Base-by-base conservation (phyloP, 2,888 invertebrate species). In the Drosophila nr. perissopoda region DNA sequence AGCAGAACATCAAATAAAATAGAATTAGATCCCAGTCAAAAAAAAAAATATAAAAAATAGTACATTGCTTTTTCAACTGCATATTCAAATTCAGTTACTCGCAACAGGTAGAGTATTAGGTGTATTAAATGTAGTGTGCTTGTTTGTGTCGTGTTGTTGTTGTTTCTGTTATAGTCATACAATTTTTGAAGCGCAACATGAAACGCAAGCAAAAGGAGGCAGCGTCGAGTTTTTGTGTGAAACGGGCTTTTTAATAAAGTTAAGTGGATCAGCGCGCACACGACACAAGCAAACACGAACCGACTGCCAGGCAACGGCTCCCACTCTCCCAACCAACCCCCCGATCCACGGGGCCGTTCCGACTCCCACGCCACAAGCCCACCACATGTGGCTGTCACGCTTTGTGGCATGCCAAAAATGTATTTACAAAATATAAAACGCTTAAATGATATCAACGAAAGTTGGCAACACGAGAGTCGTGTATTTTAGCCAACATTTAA, bases 171-270 rank as follows among this genome's bases (percentile, higher is more conserved):
- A 56, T 56, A 49, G 48, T 66, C 54, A 66, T 53, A 54, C 48
- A 27, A 36, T 40, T 60, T 73, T 42, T 70, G 61, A 65, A 62
- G 60, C 68, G 60, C 45, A 76, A 67, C 67, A 69, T 52, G 69
- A 73, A 64, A 38, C 75, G 49, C 51, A 64, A 67, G 64, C 54
- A 53, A 49, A 69, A 63, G 27, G 27, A 25, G 60, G 36, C 45
- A 31, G 57, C 56, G 65, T 52, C 58, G 60, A 53, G 62, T 48
- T 57, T 57, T 38, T 69, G 60, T 57, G 60, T 51, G 67, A 67
- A 52, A 53, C 62, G 70, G 65, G 70, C 65, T 81, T 82, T 82
- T 82, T 83, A 82, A 82, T 82, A 82, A 83, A 77, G 67, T 69
- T 79, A 82, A 82, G 82, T 82, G 82, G 83, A 82, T 81, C 81